Base-by-base conservation (phyloP, 2,888 invertebrate species). In the Sinelater perroti region DNA sequence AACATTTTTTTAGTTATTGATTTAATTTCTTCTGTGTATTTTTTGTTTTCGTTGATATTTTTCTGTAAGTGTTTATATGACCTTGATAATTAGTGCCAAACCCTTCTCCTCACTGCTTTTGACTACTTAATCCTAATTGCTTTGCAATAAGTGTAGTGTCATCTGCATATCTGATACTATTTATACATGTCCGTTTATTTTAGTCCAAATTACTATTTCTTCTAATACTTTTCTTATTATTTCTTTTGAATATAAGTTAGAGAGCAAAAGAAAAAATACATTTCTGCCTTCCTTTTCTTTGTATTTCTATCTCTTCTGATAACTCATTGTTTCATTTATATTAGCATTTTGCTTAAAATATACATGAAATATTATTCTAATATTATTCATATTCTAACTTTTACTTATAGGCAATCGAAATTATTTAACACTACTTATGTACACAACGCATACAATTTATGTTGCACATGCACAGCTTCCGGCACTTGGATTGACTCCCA, bases 21-120 rank as follows among this genome's bases (percentile, higher is more conserved):
- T 17, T 3, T 17, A 4, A 36, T 36, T 36, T 36, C 36, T 8
- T 36, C 17, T 16, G 17, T 16, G n/a, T 36, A 18, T 36, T 36
- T 10, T n/a, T 18, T 18, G n/a, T 36, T 36, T 36, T 36, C 36
- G 16, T 36, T 36, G 2, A 36, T 2, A 2, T 17, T 4, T 36
- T 16, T 36, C 18, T 18, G 17, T 11, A 36, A 11, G 17, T 36
- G 18, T 16, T 36, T 36, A 2, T 2, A 16, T n/a, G n/a, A n/a
- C n/a, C n/a, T 36, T 17, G 2, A 36, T n/a, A 36, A 17, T 36
- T 2, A 36, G 5, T 16, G 17, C 18, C 2, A 36, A 18, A 4
- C 18, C 36, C 2, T 16, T 17, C 10, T 18, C 36, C n/a, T 36
- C 17, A 17, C 36, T 36, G 6, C 5, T 42, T 10, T n/a, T n/a